Evolutionary conservation across 2,797 vertebrate species (phyloP).

Genomic region (Antennarius maculatus): DNA sequence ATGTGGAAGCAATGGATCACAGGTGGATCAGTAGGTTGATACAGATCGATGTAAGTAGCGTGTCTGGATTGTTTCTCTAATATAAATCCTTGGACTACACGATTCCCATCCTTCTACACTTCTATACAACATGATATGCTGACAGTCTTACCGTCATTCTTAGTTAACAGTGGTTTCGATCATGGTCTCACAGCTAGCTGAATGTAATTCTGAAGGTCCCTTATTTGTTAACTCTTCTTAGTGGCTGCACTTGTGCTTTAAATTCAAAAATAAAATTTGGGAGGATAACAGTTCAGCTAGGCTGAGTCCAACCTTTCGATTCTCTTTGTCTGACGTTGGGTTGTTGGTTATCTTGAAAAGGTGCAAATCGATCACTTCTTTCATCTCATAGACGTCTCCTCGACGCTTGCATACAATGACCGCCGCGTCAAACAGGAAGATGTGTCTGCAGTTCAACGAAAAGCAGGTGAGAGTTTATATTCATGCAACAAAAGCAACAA

Average conservation of each 20-base stretch:
- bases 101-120: too few relatives aligned
- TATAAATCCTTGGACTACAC: too few relatives aligned
- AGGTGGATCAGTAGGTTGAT: too few relatives aligned
- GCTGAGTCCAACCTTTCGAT: slow-evolving; percentile 86
- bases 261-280: not conserved
- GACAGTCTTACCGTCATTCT: too few relatives aligned
- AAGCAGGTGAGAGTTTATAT: not conserved
- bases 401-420: slow-evolving; percentile 95
- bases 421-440: slow-evolving; percentile 95
- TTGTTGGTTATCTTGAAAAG: slow-evolving; percentile 97
- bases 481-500: not conserved
- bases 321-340: slow-evolving; percentile 95
- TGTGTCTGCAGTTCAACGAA: slow-evolving; percentile 83
- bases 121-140: too few relatives aligned
- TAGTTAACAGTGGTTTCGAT: not conserved
- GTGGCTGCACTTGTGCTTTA: not conserved
- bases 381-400: slow-evolving; percentile 98
- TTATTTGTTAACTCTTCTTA: not conserved
- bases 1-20: too few relatives aligned
- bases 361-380: slow-evolving; percentile 95
- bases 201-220: not conserved
- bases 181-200: not conserved
- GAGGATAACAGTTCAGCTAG: too few relatives aligned
- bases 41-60: too few relatives aligned
- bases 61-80: too few relatives aligned